Conservation (phyloP, 2,113 vertebrate species). For the Pseudopodoces humilis region DNA sequence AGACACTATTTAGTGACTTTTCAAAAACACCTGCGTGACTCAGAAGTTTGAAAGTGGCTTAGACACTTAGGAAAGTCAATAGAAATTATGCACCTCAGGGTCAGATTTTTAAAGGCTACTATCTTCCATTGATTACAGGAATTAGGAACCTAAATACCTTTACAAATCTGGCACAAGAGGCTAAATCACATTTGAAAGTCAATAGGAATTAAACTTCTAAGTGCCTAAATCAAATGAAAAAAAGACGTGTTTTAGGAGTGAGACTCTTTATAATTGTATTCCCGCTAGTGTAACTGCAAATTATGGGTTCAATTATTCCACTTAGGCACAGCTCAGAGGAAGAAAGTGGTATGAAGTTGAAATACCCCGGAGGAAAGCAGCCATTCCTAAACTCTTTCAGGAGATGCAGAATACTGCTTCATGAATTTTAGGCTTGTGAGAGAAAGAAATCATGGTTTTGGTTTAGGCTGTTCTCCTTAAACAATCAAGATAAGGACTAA, state of each 20-base stretch:
- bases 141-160: constrained; percentile 67
- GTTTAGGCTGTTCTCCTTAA: background rate
- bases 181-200: constrained; percentile 67
- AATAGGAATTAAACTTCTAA: constrained; percentile 63
- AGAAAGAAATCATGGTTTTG: background rate
- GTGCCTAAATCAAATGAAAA: constrained; percentile 69
- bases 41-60: constrained; percentile 62
- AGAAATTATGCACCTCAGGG: constrained; percentile 65
- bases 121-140: constrained; percentile 68
- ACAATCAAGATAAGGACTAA: background rate
- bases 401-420: background rate
- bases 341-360: constrained; percentile 64
- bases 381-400: constrained; percentile 41
- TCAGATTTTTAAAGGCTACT: constrained; percentile 68
- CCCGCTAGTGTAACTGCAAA: constrained; percentile 64
- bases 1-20: constrained; percentile 34
- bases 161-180: constrained; percentile 65
- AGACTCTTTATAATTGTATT: constrained; percentile 68
- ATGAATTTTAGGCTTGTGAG: constrained; percentile 10
- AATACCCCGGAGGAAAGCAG: constrained; percentile 37
- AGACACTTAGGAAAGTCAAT: constrained; percentile 64
- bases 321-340: constrained; percentile 61
- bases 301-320: constrained; percentile 64
- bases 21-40: constrained; percentile 53
- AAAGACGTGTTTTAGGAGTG: constrained; percentile 54